Conservation (phyloP, 2,797 vertebrate species). For the Artibeus jamaicensis region DNA sequence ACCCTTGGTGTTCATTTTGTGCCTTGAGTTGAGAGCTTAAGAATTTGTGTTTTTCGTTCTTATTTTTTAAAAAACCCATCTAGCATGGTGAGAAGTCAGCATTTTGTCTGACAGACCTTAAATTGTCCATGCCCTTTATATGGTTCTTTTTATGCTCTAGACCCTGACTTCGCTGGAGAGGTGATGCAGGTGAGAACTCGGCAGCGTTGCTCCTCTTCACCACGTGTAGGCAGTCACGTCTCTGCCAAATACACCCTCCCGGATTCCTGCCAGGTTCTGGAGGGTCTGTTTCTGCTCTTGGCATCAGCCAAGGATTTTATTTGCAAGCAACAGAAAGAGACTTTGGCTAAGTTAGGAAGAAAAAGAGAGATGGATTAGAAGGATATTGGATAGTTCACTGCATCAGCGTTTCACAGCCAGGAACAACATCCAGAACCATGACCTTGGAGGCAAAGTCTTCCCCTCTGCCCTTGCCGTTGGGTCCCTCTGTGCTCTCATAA, state of each 20-base stretch:
- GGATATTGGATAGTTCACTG: background rate
- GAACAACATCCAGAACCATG: background rate
- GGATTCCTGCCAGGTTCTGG: conserved; percentile 17
- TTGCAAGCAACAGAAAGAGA: conserved; percentile 14
- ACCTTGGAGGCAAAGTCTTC: background rate
- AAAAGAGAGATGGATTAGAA: background rate
- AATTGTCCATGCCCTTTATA: background rate
- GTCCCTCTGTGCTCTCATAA: background rate
- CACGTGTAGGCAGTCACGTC: background rate
- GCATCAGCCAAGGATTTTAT: conserved; percentile 12
- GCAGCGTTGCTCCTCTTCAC: background rate
- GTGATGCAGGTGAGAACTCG: background rate
- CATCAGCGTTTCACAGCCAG: background rate
- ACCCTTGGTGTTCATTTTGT: conserved; percentile 42
- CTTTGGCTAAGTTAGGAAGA: background rate
- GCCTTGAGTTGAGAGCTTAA: background rate
- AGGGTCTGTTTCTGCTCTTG: conserved; percentile 25
- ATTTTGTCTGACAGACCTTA: background rate
- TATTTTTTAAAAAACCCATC: background rate
- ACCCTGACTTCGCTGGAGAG: background rate
- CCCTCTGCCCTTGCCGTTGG: background rate
- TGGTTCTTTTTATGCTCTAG: background rate
- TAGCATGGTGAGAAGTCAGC: background rate
- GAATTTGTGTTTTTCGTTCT: background rate
- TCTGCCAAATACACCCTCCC: background rate